Evolutionary conservation across 2,797 vertebrate species (phyloP).

Genomic region (Sebastolobus altivelis): DNA sequence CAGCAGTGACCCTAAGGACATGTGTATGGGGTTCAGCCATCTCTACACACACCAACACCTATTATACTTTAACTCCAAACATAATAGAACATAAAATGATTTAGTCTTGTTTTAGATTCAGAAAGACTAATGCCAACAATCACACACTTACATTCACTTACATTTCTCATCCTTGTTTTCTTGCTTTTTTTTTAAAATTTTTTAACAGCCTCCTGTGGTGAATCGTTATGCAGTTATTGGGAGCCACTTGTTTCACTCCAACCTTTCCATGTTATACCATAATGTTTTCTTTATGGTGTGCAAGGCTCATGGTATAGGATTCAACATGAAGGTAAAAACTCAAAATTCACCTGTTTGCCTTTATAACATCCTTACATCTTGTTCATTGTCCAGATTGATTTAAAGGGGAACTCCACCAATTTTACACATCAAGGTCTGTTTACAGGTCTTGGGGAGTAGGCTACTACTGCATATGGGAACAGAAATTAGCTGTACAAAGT

Average conservation of each 20-base stretch:
- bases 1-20: constrained; percentile 71
- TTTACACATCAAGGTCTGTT: neutral
- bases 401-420: neutral
- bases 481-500: neutral
- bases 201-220: constrained; percentile 58
- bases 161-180: constrained; percentile 8
- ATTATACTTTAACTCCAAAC: constrained; percentile 16
- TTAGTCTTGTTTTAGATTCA: constrained; percentile 8
- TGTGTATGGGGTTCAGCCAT: constrained; percentile 52
- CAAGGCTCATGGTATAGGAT: constrained; percentile 87
- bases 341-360: neutral
- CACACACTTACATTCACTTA: neutral
- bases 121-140: constrained; percentile 1
- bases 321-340: constrained; percentile 88
- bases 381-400: neutral
- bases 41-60: constrained; percentile 25
- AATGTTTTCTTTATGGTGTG: constrained; percentile 88
- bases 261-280: constrained; percentile 87
- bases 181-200: neutral
- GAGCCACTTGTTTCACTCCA: constrained; percentile 85
- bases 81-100: neutral
- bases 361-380: neutral
- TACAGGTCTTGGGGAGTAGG: neutral
- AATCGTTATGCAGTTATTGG: constrained; percentile 84
- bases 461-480: neutral